Evolutionary conservation across 2,888 invertebrate species (phyloP), one percentile per base, ranked within the genome.

Genomic region (Ormyrus rosae): DNA sequence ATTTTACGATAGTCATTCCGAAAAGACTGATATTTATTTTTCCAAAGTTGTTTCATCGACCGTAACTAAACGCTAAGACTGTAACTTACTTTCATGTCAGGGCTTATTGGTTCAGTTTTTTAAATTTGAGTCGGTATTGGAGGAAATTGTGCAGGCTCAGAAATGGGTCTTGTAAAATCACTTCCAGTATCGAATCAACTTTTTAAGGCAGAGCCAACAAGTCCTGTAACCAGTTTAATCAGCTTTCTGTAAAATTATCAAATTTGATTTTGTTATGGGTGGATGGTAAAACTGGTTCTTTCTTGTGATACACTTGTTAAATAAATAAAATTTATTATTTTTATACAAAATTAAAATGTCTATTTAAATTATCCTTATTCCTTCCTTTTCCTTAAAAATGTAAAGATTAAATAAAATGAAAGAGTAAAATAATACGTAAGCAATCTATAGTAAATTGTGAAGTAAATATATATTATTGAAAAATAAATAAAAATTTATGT

Each of bases 21-120:
- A 67, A 72, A 63, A 78, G 77, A 81, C 81, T 79, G 81, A 81
- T 67, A 46, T 75, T 70, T 67, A 74, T 79, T 73, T 80, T 65
- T 65, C 50, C 64, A 81, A 80, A 72, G 83, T 83, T 84, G 83
- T 82, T 84, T 81, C 78, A 73, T 11, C 60, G 63, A 71, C 48
- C 0, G 34, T 34, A 34, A n/a, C 55, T 46, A 64, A 73, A 83
- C 74, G 19, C 61, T 71, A 73, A 67, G 53, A 71, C 64, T 80
- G 63, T 75, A 63, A 65, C 76, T 19, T 79, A 78, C 83, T 68
- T 84, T 83, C 84, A 83, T 83, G 83, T 83, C 84, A 73, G 81
- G 84, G 82, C 84, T 84, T 82, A 78, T 74, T 82, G 74, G 55
- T 73, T 74, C 50, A 58, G 34, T 69, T 46, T 68, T 61, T n/a